Evolutionary conservation across 2,113 vertebrate genomes (phyloP).

Genomic region (Eidolon helvum): DNA sequence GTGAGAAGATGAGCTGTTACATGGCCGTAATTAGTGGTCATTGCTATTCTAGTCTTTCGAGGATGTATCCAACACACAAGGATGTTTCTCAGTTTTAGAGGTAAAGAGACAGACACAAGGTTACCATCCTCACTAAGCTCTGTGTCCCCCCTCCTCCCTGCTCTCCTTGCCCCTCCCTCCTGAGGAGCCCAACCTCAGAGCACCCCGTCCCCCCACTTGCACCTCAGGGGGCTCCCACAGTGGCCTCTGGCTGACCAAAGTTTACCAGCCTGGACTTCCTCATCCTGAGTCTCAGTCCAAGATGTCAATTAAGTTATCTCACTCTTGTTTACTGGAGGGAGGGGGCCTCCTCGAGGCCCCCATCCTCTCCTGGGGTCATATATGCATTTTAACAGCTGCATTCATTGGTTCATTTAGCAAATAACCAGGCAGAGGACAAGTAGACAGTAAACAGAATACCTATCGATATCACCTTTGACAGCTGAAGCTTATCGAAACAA

Average conservation of each 20-base stretch:
- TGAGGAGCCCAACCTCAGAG: not conserved
- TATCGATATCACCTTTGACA: not conserved
- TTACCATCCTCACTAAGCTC: fast-evolving
- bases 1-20: not conserved
- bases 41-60: not conserved
- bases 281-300: not conserved
- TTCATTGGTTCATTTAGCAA: not conserved
- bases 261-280: not conserved
- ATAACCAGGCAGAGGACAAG: not conserved
- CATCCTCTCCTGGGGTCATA: not conserved
- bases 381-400: not conserved
- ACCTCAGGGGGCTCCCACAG: not conserved
- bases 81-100: not conserved
- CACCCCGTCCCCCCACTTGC: not conserved
- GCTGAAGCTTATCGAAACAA: not conserved
- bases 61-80: not conserved
- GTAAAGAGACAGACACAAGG: not conserved
- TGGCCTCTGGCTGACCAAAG: not conserved
- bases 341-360: not conserved
- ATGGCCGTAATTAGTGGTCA: fast-evolving
- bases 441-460: not conserved
- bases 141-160: not conserved
- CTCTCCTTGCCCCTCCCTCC: not conserved
- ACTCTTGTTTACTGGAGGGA: not conserved
- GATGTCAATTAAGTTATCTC: not conserved